Conservation (phyloP, 2,797 vertebrate species). For the Phalanger gymnotis region DNA sequence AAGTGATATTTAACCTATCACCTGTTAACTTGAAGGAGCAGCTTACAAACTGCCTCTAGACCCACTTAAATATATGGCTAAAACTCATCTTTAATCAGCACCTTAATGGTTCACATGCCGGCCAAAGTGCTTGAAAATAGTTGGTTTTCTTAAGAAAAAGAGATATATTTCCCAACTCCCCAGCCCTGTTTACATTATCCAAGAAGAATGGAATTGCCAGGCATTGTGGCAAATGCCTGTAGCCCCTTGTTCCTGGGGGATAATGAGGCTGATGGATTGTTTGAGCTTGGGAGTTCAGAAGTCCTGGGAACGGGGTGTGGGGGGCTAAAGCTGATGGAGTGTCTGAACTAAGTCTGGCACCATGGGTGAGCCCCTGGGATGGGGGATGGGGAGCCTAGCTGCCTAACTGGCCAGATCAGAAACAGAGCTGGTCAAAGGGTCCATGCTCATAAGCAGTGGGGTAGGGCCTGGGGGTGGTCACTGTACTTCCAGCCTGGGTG, state of each 20-base stretch:
- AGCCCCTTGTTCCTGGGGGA: neutral
- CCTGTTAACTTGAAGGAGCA: neutral
- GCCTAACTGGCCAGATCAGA: neutral
- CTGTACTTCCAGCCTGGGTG: neutral
- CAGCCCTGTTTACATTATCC: neutral
- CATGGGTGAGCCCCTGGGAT: neutral
- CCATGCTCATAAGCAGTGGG: neutral
- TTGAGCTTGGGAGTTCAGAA: neutral
- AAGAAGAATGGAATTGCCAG: neutral
- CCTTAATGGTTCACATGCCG: neutral
- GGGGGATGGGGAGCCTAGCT: neutral
- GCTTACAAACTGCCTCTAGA: neutral
- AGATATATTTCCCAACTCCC: neutral
- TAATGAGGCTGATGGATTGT: neutral
- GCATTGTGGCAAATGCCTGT: neutral
- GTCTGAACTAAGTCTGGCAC: neutral
- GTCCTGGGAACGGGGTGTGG: neutral
- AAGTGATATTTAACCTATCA: neutral
- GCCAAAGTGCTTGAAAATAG: neutral
- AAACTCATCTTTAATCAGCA: neutral
- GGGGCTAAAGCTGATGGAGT: neutral
- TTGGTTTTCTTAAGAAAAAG: neutral
- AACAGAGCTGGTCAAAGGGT: neutral
- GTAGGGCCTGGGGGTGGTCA: neutral
- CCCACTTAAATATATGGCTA: accelerated